Evolutionary conservation across 2,888 invertebrate species (phyloP).

Genomic region (Thecocarcelia acutangulata): DNA sequence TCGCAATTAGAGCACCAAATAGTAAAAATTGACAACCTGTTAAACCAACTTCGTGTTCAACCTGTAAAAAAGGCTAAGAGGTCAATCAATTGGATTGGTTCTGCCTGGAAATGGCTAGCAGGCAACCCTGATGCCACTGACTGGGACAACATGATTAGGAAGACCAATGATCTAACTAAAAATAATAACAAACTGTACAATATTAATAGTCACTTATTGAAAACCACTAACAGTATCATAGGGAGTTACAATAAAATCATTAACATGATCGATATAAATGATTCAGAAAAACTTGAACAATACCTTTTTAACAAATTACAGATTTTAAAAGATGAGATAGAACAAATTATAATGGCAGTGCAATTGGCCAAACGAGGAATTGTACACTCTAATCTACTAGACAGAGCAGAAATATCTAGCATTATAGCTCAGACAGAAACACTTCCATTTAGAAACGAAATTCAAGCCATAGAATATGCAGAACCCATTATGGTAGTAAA

Average conservation of each 20-base stretch:
- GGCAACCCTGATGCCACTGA: conserved; percentile 22
- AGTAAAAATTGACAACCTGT: conserved; percentile 35
- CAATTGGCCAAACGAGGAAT: conserved; percentile 65
- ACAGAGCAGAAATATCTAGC: conserved; percentile 55
- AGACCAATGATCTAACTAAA: neutral
- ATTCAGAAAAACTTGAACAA: conserved; percentile 10
- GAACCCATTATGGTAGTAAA: conserved; percentile 63
- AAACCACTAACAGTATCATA: conserved; percentile 5
- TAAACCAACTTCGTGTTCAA: conserved; percentile 45
- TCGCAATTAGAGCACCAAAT: conserved; percentile 37
- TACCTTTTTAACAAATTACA: conserved; percentile 18
- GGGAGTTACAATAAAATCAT: conserved; percentile 17
- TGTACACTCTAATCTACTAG: conserved; percentile 59
- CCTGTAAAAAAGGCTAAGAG: conserved; percentile 14
- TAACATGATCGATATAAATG: conserved; percentile 7
- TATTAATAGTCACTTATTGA: conserved; percentile 6
- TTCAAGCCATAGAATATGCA: conserved; percentile 64
- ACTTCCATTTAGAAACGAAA: conserved; percentile 64
- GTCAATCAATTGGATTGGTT: conserved; percentile 57
- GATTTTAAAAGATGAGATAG: conserved; percentile 23
- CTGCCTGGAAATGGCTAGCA: conserved; percentile 47
- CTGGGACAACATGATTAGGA: conserved; percentile 4
- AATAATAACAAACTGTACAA: neutral
- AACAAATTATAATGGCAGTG: conserved; percentile 49
- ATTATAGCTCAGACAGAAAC: conserved; percentile 62